A percentile compares a stretch with the other conserved stretches of the same genome.
Conservation (phyloP, 2,113 vertebrate species). For the Python bivittatus region DNA sequence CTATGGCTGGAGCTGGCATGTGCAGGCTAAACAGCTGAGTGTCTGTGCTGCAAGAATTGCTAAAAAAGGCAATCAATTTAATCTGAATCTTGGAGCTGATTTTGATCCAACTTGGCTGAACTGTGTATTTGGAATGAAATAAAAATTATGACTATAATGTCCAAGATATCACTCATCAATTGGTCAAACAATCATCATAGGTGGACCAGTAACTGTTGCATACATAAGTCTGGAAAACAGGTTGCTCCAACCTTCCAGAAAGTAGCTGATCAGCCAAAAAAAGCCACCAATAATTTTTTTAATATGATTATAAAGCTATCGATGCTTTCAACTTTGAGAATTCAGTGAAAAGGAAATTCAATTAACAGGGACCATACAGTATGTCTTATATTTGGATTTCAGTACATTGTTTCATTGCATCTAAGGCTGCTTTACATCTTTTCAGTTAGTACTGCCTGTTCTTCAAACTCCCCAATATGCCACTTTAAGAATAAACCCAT, state of each 20-base stretch:
- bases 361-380: neutral
- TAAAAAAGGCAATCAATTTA: neutral
- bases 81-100: neutral
- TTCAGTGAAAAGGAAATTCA: neutral
- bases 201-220: neutral
- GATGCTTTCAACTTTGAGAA: neutral
- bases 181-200: neutral
- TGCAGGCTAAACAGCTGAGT: neutral
- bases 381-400: neutral
- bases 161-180: neutral
- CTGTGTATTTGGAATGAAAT: neutral
- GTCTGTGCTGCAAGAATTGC: neutral
- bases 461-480: neutral
- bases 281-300: neutral
- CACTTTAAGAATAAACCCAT: neutral
- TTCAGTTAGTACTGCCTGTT: neutral
- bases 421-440: neutral
- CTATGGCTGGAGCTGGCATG: neutral
- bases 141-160: neutral
- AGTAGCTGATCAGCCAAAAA: neutral
- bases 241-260: neutral
- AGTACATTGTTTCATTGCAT: neutral
- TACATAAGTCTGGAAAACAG: neutral
- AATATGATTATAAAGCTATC: neutral
- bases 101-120: neutral